Conservation (phyloP, 2,113 vertebrate species). For the Lontra canadensis region DNA sequence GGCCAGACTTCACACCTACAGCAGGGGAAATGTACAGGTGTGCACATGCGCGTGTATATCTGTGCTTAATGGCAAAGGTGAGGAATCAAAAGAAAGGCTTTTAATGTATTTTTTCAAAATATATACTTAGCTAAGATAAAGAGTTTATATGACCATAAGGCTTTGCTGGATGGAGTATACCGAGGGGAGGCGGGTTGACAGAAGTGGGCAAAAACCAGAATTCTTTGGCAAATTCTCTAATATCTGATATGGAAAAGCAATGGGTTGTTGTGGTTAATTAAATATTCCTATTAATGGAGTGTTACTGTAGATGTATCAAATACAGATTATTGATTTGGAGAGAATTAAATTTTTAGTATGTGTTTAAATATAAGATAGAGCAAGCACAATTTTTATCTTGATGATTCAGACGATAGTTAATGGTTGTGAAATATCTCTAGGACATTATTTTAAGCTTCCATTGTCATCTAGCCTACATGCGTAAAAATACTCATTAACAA, state of each 20-base stretch:
- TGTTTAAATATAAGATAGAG: not conserved
- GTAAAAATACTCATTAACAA: not conserved
- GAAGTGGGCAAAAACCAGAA: not conserved
- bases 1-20: not conserved
- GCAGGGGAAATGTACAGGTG: not conserved
- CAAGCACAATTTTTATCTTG: not conserved
- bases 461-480: not conserved
- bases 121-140: slow-evolving; percentile 10
- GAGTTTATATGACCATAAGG: not conserved
- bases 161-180: not conserved
- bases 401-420: not conserved
- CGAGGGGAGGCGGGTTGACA: not conserved
- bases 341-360: not conserved
- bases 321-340: not conserved
- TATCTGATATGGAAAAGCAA: not conserved
- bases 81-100: not conserved
- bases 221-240: not conserved
- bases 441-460: not conserved
- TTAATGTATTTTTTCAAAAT: not conserved
- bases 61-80: not conserved
- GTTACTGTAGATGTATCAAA: not conserved
- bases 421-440: not conserved
- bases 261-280: not conserved
- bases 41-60: not conserved
- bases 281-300: not conserved